Conservation (phyloP, 2,797 vertebrate species). For the Silurus aristotelis region DNA sequence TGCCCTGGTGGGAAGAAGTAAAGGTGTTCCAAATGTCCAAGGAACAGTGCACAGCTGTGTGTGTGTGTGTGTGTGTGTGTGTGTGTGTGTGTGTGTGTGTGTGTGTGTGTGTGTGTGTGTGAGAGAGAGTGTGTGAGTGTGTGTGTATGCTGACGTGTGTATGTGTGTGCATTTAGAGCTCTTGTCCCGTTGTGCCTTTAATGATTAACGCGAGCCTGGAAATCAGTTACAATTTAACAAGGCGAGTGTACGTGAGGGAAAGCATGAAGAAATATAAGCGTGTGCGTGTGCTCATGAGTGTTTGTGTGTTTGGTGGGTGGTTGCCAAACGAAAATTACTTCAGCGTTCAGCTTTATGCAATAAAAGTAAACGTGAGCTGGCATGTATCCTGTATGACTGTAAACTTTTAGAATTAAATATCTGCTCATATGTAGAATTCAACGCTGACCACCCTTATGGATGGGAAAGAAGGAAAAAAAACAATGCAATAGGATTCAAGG, state of each 20-base stretch:
- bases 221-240: constrained; percentile 36
- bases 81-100: background rate
- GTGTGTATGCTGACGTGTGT: background rate
- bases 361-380: constrained; percentile 1
- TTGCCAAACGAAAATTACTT: background rate
- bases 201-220: constrained; percentile 42
- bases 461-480: background rate
- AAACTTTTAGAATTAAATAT: background rate
- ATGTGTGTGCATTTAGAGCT: constrained; percentile 18
- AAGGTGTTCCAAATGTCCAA: constrained; percentile 46
- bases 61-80: background rate
- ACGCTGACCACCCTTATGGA: background rate
- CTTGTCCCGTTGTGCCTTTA: constrained; percentile 25
- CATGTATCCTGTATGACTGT: background rate
- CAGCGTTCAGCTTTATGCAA: constrained; percentile 3
- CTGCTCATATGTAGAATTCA: background rate
- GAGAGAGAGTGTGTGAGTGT: too few relatives aligned
- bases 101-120: too few relatives aligned
- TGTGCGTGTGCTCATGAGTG: background rate
- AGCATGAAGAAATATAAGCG: constrained; percentile 30
- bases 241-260: constrained; percentile 27
- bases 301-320: background rate
- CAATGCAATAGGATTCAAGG: background rate
- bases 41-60: background rate
- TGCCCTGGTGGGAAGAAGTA: constrained; percentile 35